Percentiles rank a stretch among this genome's conserved stretches.
phyloP scores from a whole-genome alignment of 2,797 vertebrate genomes.

The Dipus sagitta region DNA sequence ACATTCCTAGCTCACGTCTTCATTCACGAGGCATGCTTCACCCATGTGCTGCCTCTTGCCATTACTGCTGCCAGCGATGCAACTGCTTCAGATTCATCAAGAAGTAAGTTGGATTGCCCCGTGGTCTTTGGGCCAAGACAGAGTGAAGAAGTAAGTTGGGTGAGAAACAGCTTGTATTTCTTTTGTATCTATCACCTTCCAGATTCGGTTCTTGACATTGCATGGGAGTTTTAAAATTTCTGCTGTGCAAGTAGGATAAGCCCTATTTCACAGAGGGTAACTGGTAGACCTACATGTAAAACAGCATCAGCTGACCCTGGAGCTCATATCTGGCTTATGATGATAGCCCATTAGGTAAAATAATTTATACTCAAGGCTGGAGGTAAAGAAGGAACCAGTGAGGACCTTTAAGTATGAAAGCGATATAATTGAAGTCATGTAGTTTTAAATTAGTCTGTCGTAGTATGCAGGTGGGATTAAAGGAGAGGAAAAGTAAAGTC shows the following conservation, averaged over 20 bases:
- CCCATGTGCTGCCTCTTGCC: background rate
- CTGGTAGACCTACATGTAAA: background rate
- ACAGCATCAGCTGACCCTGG: background rate
- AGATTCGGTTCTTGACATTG: background rate
- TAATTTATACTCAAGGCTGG: background rate
- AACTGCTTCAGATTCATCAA: background rate
- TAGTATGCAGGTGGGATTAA: constrained; percentile 10
- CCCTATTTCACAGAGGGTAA: background rate
- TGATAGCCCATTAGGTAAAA: background rate
- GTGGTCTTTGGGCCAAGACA: background rate
- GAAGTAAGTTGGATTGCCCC: background rate
- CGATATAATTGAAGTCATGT: background rate
- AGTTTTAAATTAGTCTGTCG: background rate
- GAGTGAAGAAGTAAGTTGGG: background rate
- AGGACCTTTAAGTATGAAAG: background rate
- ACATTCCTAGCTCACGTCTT: background rate
- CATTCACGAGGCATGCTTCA: background rate
- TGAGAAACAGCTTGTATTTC: background rate
- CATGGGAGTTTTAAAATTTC: constrained; percentile 16
- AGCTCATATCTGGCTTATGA: background rate
- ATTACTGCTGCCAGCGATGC: background rate
- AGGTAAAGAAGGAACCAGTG: background rate
- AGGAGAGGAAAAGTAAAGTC: background rate
- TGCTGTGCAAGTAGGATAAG: background rate
- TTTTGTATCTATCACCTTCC: background rate